Evolutionary conservation across 2,888 invertebrate genomes (phyloP).

Genomic region (Nesidiocoris tenuis): DNA sequence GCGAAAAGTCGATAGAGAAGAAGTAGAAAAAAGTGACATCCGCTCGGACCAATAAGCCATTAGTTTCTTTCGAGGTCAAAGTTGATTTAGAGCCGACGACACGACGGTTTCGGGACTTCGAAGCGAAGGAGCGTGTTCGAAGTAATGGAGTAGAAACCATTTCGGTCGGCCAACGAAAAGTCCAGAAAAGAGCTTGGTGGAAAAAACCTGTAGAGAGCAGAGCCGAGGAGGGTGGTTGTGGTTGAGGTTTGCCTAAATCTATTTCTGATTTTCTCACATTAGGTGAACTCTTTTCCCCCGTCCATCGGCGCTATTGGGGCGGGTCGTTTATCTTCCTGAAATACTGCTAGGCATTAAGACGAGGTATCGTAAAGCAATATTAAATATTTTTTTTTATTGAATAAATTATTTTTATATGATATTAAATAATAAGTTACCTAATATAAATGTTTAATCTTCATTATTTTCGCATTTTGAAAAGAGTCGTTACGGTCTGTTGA

Average conservation of each 20-base stretch:
- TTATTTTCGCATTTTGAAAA: no score
- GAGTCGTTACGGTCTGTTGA: no score
- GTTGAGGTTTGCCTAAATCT: not conserved
- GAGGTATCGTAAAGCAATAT: no score
- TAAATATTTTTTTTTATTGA: no score
- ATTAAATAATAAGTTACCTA: no score
- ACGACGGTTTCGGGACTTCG: not conserved
- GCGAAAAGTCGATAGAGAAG: not conserved
- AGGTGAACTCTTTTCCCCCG: not conserved
- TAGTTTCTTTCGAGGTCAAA: conserved; percentile 16
- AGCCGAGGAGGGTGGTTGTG: not conserved
- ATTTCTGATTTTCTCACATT: not conserved
- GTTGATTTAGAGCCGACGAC: conserved; percentile 19
- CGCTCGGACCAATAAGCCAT: conserved; percentile 23
- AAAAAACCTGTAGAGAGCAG: not conserved
- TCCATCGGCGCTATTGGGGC: not conserved
- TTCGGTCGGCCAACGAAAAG: not conserved
- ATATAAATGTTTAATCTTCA: no score
- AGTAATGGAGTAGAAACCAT: not conserved
- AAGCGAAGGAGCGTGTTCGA: not conserved
- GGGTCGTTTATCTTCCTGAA: not conserved
- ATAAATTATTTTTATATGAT: no score
- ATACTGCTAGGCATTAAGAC: not conserved
- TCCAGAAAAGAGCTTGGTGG: not conserved
- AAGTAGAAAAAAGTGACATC: conserved; percentile 22